Evolutionary conservation across 2,888 invertebrate species (phyloP).

Genomic region (Plusia festucae): DNA sequence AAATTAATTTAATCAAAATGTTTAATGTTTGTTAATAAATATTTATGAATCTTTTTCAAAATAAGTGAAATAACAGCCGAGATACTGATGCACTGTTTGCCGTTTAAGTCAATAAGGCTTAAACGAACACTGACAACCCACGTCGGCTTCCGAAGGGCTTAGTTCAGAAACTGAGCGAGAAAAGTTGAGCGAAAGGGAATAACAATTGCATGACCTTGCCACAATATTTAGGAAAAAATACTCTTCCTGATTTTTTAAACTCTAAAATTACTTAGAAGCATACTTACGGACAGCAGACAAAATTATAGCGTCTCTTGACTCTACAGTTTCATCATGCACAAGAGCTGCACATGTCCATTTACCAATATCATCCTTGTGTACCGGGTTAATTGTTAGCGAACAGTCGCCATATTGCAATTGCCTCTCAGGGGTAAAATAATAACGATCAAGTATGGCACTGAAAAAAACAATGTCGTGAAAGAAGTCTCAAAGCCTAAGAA

Average conservation of each 20-base stretch:
- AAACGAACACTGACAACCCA: too few relatives aligned
- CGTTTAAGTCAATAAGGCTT: too few relatives aligned
- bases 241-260: neutral
- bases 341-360: constrained; percentile 85
- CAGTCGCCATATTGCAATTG: constrained; percentile 82
- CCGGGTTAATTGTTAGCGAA: constrained; percentile 77
- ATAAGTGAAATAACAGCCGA: too few relatives aligned
- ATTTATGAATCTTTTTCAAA: too few relatives aligned
- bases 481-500: constrained; percentile 11
- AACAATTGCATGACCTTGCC: too few relatives aligned
- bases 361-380: constrained; percentile 77
- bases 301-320: constrained; percentile 72
- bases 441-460: constrained; percentile 78
- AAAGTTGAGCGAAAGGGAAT: too few relatives aligned
- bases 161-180: too few relatives aligned
- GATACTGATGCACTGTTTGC: too few relatives aligned
- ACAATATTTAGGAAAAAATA: too few relatives aligned
- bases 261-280: neutral
- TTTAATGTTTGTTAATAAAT: too few relatives aligned
- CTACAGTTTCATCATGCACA: constrained; percentile 69
- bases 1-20: too few relatives aligned
- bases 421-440: constrained; percentile 78
- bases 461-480: constrained; percentile 45
- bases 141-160: too few relatives aligned
- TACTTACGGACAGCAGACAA: constrained; percentile 59